Evolutionary conservation across 2,888 invertebrate species (phyloP).

Genomic region (Hololepta plana): DNA sequence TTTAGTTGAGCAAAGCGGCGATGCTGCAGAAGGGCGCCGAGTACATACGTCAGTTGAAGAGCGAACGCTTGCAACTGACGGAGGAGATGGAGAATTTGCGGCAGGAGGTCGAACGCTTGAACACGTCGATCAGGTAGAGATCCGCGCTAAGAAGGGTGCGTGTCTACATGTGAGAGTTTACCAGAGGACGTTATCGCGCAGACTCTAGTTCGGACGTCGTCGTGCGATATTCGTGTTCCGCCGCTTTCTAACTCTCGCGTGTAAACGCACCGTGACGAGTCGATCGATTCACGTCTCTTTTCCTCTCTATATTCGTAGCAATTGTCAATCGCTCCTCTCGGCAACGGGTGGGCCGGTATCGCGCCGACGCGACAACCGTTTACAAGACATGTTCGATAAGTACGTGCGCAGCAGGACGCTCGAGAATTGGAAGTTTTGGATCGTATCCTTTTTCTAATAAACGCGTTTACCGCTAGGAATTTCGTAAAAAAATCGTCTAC

Average conservation of each 20-base stretch:
- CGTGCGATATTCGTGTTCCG: no score
- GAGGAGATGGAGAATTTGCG: conserved; percentile 78
- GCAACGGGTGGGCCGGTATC: conserved; percentile 91
- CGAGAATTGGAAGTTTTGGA: conserved; percentile 97
- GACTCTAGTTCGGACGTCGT: no score
- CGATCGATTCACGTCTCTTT: no score
- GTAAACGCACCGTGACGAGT: no score
- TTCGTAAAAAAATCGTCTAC: neutral
- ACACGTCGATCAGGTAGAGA: conserved; percentile 70
- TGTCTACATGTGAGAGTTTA: no score
- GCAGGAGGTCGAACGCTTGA: conserved; percentile 79
- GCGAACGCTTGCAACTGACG: conserved; percentile 69
- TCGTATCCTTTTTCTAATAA: conserved; percentile 56
- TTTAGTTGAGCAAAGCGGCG: conserved; percentile 79
- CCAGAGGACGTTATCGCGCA: no score
- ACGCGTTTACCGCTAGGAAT: conserved; percentile 1
- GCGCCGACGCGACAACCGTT: conserved; percentile 71
- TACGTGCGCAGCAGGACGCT: conserved; percentile 74
- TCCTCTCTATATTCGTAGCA: conserved; percentile 37
- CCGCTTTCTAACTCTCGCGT: no score
- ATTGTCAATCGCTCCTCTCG: conserved; percentile 85
- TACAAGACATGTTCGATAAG: conserved; percentile 85
- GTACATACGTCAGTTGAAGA: conserved; percentile 75
- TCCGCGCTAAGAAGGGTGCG: no score
- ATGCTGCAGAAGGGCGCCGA: conserved; percentile 95